phyloP scores from a whole-genome alignment of 2,113 vertebrate genomes.

The Amia ocellicauda region DNA sequence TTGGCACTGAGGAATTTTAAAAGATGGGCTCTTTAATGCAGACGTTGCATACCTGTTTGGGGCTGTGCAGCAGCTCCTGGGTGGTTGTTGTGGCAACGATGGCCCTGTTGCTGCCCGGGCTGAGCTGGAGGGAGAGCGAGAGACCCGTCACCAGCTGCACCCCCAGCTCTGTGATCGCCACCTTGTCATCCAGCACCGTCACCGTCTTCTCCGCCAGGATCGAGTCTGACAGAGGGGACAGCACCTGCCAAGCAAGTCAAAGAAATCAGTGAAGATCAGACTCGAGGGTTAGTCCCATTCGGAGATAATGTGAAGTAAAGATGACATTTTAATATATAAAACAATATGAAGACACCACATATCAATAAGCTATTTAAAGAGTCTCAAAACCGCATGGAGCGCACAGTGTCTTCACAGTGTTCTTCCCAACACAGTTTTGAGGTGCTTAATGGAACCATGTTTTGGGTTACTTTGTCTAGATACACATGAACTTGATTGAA shows the following conservation, averaged over 20 bases:
- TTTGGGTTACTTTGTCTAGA: no score
- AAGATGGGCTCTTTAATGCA: no score
- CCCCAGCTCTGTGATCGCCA: slow-evolving; percentile 86
- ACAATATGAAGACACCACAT: no score
- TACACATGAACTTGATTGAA: no score
- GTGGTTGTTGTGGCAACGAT: slow-evolving; percentile 78
- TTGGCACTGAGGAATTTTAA: no score
- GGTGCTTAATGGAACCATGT: no score
- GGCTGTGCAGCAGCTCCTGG: slow-evolving; percentile 80
- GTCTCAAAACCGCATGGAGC: no score
- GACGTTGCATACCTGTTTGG: slow-evolving; percentile 76
- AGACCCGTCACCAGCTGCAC: slow-evolving; percentile 89
- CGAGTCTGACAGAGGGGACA: slow-evolving; percentile 91
- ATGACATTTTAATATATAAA: no score
- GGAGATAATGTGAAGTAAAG: no score
- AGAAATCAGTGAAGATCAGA: neutral
- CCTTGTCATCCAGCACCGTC: slow-evolving; percentile 89
- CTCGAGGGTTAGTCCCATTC: no score
- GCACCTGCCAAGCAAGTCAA: slow-evolving; percentile 68
- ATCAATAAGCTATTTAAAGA: no score
- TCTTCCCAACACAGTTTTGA: neutral
- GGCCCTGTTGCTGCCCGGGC: slow-evolving; percentile 68
- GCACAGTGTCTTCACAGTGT: no score
- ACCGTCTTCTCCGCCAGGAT: slow-evolving; percentile 95
- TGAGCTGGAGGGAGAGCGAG: slow-evolving; percentile 79